Base-by-base conservation (phyloP, 2,888 invertebrate genomes). In the Leucophora obtusa region DNA sequence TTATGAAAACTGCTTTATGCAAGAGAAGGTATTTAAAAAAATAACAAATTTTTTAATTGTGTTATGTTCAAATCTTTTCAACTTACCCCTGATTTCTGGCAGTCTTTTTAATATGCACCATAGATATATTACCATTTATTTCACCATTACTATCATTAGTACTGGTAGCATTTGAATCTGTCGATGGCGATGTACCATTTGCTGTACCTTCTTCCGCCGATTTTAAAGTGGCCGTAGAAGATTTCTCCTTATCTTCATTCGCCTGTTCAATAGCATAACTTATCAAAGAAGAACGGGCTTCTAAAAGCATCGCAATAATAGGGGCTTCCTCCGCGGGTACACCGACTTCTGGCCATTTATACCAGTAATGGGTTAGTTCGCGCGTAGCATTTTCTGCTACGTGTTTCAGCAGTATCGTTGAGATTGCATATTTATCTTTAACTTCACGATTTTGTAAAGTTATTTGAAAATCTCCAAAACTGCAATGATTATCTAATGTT, bases 351-450 rank as follows among this genome's bases (percentile, higher is more conserved):
- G 98, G 97, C 98, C 98, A 98, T 87, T 96, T 94, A 91, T 96
- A 97, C 97, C 98, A 98, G 86, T 97, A 93, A 87, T 98, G 98
- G 0, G 94, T 96, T 70, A 98, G 92, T 89, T 98, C 97, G 54
- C 97, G 91, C 93, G 95, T 95, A 80, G 95, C 94, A 89, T 96
- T 95, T 58, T 95, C 95, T 83, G 94, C 92, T 90, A 95, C 91
- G 89, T 96, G 95, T 91, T 96, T 96, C 2, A 98, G 91, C 88
- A 96, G 95, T 17, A 98, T 91, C 84, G 93, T 94, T 24, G 97
- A 97, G 73, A 97, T 94, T 60, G 97, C 96, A 89, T 97, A 98
- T 90, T 97, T 96, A 87, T 97, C 96, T 86, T 95, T 94, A 82
- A 96, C 95, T 88, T 98, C 97, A 10, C 97, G 93, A 87, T 95